These are phyloP conservation scores for Apaloderma vittatum DNA, from an alignment of 2,113 vertebrate genomes.

Conservation along the genomic window DNA sequence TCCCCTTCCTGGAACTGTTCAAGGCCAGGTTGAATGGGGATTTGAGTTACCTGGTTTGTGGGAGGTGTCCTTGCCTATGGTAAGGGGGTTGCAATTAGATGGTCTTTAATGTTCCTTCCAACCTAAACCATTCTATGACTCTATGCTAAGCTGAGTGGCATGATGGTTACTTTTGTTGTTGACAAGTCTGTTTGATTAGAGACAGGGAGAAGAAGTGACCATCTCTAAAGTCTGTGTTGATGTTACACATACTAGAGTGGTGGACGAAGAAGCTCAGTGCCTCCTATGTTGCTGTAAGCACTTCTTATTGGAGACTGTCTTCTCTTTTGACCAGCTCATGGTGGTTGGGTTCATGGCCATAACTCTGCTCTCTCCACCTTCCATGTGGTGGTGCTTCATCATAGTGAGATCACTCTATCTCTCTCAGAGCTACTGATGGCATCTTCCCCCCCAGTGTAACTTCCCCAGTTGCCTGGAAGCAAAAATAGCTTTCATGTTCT, in stretches of 20 bases:
- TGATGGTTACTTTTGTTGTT: background rate
- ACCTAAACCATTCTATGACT: background rate
- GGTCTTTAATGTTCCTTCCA: background rate
- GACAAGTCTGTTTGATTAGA: background rate
- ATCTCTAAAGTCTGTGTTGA: background rate
- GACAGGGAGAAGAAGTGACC: background rate
- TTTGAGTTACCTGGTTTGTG: background rate
- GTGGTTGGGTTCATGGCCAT: background rate
- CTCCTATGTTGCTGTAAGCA: background rate
- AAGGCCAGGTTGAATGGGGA: background rate
- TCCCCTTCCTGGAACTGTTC: background rate
- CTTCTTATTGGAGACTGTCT: background rate
- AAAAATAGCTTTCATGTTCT: background rate
- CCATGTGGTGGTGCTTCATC: background rate
- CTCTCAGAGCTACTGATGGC: background rate
- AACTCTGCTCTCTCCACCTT: background rate
- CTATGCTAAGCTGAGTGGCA: background rate
- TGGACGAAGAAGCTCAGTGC: background rate
- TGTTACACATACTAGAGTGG: too few species aligned
- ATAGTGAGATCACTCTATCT: background rate
- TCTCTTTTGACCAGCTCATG: background rate
- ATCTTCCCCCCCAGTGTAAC: background rate
- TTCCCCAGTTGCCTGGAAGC: background rate
- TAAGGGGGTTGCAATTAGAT: background rate
- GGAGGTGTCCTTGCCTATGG: background rate